Percentiles rank a stretch among this genome's conserved stretches.
Evolutionary conservation across 2,113 vertebrate genomes (phyloP).

Genomic region (Cottus gobio): DNA sequence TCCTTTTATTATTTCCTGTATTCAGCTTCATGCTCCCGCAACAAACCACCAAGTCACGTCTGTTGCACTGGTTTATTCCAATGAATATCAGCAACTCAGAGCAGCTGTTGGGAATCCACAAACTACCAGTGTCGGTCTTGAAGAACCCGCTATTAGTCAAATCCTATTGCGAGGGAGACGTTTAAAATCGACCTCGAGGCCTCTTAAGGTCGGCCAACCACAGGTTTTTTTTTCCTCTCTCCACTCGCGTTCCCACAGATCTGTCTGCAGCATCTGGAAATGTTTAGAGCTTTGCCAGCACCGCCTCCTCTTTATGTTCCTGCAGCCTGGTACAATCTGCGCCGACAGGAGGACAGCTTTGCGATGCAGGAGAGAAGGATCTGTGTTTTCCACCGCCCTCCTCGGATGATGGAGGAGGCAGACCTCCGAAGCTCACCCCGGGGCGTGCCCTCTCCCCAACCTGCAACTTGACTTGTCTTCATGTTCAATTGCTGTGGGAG

Average conservation of each 20-base stretch:
- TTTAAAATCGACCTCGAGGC: conserved; percentile 24
- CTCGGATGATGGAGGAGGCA: conserved; percentile 23
- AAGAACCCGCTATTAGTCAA: conserved; percentile 20
- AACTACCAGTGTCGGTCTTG: conserved; percentile 10
- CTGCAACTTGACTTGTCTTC: neutral
- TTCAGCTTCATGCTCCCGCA: neutral
- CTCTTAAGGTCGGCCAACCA: conserved; percentile 15
- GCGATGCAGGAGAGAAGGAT: neutral
- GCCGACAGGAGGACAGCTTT: conserved; percentile 41
- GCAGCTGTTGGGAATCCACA: conserved; percentile 13
- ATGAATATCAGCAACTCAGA: conserved; percentile 13
- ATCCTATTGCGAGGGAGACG: conserved; percentile 27
- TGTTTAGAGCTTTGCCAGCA: conserved; percentile 34
- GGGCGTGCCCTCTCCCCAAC: conserved; percentile 1
- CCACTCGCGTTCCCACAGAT: conserved; percentile 31
- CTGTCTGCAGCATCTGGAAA: conserved; percentile 60
- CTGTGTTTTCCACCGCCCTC: conserved; percentile 35
- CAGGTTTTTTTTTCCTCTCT: conserved; percentile 23
- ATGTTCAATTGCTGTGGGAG: neutral
- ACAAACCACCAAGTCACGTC: neutral
- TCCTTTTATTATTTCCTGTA: conserved; percentile 3
- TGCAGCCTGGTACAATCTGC: conserved; percentile 27
- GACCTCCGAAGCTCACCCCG: conserved; percentile 11
- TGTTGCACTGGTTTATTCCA: conserved; percentile 19
- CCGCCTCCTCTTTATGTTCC: conserved; percentile 9